Evolutionary conservation across 2,797 vertebrate genomes (phyloP), one percentile per base, ranked within the genome.

Genomic region (Pitangus sulphuratus): DNA sequence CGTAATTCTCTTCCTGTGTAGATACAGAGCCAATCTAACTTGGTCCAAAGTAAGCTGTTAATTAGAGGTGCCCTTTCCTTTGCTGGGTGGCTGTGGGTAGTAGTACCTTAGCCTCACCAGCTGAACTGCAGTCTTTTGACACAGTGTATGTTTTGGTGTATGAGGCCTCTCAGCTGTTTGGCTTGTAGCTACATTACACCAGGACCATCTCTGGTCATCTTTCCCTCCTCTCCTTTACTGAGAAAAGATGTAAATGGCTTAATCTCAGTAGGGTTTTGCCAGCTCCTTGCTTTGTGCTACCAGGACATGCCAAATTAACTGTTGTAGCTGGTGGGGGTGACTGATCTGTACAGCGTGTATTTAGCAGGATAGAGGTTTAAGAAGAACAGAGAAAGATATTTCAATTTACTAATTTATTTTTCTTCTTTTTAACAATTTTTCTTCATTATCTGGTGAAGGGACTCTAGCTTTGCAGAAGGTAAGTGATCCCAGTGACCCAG

Each of bases 151-250:
- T 18, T 85, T 51, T 71, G 64, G 53, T 75, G 35, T 61, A 8
- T 31, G 57, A 81, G 65, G 53, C 92, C 75, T 45, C 79, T 79
- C 87, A 90, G 75, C 77, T 70, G 50, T 85, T 77, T n/a, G 35
- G 26, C 25, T 6, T 37, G 30, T 7, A 62, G 20, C 16, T 60
- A 15, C 26, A 45, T 78, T 66, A 47, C 31, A 65, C 35, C 35
- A 40, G 58, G 18, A 88, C 8, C 33, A 60, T 30, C 35, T 44
- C 30, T 88, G 62, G 30, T 75, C 31, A 57, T 66, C 5, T 4
- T 45, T 71, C n/a, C 28, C 22, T 84, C 35, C 56, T 89, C 24
- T 26, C 16, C 35, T 71, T 22, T 51, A 15, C 45, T 14, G 45
- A 77, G 25, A 19, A 28, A 95, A 76, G 45, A 56, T 30, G 22